A percentile compares a stretch with the other conserved stretches of the same genome.
phyloP scores from a whole-genome alignment of 1,140 invertebrate genomes.

The Theocolax elegans region DNA sequence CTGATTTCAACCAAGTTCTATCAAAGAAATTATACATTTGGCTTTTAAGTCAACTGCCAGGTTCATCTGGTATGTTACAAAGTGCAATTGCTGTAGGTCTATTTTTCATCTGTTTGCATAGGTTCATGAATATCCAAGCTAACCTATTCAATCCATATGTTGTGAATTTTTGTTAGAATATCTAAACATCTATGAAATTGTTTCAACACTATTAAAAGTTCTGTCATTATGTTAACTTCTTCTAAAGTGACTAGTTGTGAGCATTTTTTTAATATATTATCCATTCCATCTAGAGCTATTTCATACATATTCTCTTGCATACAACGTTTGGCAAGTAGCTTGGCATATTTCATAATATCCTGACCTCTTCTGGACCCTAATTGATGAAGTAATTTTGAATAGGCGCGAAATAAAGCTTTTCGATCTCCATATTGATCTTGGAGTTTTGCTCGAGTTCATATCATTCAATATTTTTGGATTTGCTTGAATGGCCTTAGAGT shows the following conservation, averaged over 20 bases:
- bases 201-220: conserved; percentile 80
- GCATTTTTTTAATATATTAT: conserved; percentile 79
- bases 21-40: conserved; percentile 85
- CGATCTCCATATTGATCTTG: conserved; percentile 78
- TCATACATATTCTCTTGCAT: conserved; percentile 79
- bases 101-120: conserved; percentile 27
- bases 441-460: conserved; percentile 80
- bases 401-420: conserved; percentile 78
- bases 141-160: conserved; percentile 73
- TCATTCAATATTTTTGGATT: conserved; percentile 76
- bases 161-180: conserved; percentile 74
- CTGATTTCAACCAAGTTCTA: conserved; percentile 78
- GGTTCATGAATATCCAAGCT: conserved; percentile 60
- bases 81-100: conserved; percentile 62
- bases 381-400: conserved; percentile 77
- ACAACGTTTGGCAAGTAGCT: conserved; percentile 79
- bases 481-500: conserved; percentile 81
- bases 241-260: conserved; percentile 74
- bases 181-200: conserved; percentile 78
- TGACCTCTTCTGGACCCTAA: conserved; percentile 74
- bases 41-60: conserved; percentile 85
- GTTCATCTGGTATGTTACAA: conserved; percentile 77
- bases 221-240: conserved; percentile 87
- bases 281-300: conserved; percentile 81
- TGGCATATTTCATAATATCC: conserved; percentile 80